Evolutionary conservation across 2,113 vertebrate genomes (phyloP), one percentile per base, ranked within the genome.

Genomic region (Cephalopholis sonnerati): DNA sequence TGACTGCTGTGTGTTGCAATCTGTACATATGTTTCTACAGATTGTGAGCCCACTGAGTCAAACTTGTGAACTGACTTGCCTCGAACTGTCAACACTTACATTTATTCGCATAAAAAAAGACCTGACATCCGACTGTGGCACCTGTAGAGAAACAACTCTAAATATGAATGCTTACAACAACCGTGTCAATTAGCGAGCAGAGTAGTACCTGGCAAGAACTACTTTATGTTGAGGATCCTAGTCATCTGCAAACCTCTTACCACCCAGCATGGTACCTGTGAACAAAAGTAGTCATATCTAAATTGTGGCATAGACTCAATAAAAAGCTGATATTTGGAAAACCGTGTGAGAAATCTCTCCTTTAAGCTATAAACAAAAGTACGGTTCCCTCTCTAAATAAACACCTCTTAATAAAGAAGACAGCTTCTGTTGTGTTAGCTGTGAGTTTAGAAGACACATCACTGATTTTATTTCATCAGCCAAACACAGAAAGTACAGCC

Each of bases 331-430:
- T 62, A 5, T 39, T 69, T 67, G 24, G 54, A 18, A 54, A 74
- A 68, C 18, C 24, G 44, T 2, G 27, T 3, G 11, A 41, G 13
- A 4, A 51, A 69, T 22, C 15, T 69, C 27, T 62, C 22, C 27
- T 25, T 69, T n/a, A 25, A 65, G 58, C 39, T 25, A 44, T 53
- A 32, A 44, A 71, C 10, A 76, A 59, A 58, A 69, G 16, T 36
- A 48, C 15, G 55, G 17, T 64, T 72, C 32, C 48, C 39, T n/a
- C 32, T 13, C 41, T 5, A 58, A 39, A 29, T 27, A 70, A 64
- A 57, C 11, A 9, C 57, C 12, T 29, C 53, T 76, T 74, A 18
- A 68, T 55, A 68, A 62, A 58, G n/a, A n/a, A 68, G 54, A 55
- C 25, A 46, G 7, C 32, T 39, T 61, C 39, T 78, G n/a, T 17